Percentiles rank a stretch among this genome's conserved stretches.
phyloP scores from a whole-genome alignment of 2,888 invertebrate genomes.

The Pheosia gnoma region DNA sequence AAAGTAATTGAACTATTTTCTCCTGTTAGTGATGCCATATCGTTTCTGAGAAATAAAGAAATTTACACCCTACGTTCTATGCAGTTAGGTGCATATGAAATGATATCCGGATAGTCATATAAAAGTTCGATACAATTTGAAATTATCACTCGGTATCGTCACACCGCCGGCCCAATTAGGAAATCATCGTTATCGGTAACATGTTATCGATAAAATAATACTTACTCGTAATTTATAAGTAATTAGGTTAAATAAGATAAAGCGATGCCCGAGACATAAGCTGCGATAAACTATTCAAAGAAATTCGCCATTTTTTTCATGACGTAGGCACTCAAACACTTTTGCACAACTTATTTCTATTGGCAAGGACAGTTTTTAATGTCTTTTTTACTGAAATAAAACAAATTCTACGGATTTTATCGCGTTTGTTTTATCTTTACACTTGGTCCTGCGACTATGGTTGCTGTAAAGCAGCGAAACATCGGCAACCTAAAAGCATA shows the following conservation, averaged over 20 bases:
- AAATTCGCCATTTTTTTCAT: neutral
- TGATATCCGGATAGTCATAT: neutral
- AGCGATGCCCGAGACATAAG: neutral
- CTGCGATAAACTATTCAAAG: neutral
- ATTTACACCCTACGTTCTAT: neutral
- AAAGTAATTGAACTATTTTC: too few species aligned
- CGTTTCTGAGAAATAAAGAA: too few species aligned
- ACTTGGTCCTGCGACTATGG: too few species aligned
- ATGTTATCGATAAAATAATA: slow-evolving; percentile 49
- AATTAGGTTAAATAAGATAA: slow-evolving; percentile 65
- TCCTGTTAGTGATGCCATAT: too few species aligned
- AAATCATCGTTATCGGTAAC: slow-evolving; percentile 44
- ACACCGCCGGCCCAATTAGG: slow-evolving; percentile 47
- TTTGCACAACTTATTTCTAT: neutral
- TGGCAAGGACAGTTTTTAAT: too few species aligned
- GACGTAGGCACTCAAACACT: neutral
- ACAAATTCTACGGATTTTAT: too few species aligned
- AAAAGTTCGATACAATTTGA: neutral
- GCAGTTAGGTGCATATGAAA: neutral
- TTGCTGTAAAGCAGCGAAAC: too few species aligned
- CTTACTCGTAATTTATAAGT: slow-evolving; percentile 65
- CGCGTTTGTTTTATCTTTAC: too few species aligned
- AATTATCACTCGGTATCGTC: slow-evolving; percentile 2
- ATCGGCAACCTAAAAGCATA: too few species aligned
- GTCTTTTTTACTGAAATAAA: too few species aligned